Evolutionary conservation across 2,113 vertebrate species (phyloP).

Genomic region (Chlamydotis undulata): DNA sequence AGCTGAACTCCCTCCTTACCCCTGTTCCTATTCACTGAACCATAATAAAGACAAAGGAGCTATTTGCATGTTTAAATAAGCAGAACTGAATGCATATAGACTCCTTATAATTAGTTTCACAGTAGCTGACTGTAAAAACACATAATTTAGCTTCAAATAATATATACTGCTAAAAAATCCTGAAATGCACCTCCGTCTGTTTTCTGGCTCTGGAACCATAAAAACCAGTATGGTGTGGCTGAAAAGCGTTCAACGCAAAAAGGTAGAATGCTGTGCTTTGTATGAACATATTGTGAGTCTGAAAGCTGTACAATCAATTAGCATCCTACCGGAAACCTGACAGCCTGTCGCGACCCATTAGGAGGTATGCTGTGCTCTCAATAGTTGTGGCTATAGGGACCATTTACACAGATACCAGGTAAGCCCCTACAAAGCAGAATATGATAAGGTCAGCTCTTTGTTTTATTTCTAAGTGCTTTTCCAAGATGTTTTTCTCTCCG

Average conservation of each 20-base stretch:
- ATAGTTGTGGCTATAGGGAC: constrained; percentile 33
- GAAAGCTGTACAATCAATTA: constrained; percentile 66
- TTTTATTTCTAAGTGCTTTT: constrained; percentile 64
- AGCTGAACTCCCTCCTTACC: constrained; percentile 37
- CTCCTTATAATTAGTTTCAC: constrained; percentile 57
- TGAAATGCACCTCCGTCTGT: constrained; percentile 2
- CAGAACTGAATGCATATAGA: constrained; percentile 47
- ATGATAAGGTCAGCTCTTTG: constrained; percentile 61
- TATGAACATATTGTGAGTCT: constrained; percentile 41
- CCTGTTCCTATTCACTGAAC: constrained; percentile 52
- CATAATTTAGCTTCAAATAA: constrained; percentile 23
- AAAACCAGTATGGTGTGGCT: not conserved
- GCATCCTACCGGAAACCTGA: constrained; percentile 55
- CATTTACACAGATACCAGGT: constrained; percentile 66
- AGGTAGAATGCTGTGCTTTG: constrained; percentile 34
- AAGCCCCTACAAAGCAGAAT: constrained; percentile 53
- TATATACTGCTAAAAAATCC: constrained; percentile 5
- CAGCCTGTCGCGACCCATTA: constrained; percentile 41
- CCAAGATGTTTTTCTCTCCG: constrained; percentile 44
- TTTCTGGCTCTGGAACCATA: not conserved
- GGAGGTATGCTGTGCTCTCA: constrained; percentile 21
- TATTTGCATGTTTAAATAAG: constrained; percentile 67
- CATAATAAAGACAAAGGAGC: constrained; percentile 53
- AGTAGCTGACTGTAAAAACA: constrained; percentile 44
- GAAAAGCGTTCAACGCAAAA: not conserved